Conservation (phyloP, 2,113 vertebrate genomes). For the Terrapene triunguis region DNA sequence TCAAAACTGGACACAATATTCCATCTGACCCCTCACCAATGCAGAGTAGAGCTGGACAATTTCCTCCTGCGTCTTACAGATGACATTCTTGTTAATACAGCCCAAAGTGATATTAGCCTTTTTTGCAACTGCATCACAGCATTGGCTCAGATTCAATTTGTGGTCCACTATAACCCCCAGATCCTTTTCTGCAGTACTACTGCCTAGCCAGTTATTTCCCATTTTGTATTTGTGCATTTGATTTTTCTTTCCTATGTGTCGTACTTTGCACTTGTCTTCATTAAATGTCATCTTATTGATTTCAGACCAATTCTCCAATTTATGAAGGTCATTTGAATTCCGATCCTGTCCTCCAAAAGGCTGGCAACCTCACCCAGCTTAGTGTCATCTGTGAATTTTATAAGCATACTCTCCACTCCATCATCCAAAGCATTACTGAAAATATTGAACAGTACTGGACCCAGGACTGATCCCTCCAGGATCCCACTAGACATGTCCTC, state of each 20-base stretch:
- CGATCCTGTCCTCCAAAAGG: not conserved
- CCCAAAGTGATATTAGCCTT: not conserved
- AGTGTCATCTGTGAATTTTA: not conserved
- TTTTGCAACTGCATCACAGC: no score
- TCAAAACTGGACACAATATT: not conserved
- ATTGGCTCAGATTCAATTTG: no score
- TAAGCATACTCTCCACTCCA: not conserved
- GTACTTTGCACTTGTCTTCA: not conserved
- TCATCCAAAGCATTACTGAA: not conserved
- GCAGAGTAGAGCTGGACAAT: not conserved
- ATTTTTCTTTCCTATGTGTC: not conserved
- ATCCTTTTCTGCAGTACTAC: no score
- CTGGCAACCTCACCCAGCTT: not conserved
- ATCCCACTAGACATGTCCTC: not conserved
- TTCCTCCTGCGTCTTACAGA: not conserved
- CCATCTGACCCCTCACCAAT: not conserved
- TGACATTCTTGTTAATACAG: not conserved
- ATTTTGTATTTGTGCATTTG: not conserved
- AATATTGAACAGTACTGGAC: not conserved
- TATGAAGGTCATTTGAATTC: not conserved
- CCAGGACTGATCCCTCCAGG: not conserved
- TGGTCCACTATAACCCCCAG: no score
- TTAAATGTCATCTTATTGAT: not conserved
- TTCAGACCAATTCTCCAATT: not conserved
- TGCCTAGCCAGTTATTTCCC: not conserved